Evolutionary conservation across 2,888 invertebrate species (phyloP), one percentile per base, ranked within the genome.

Genomic region (Idaea biselata): DNA sequence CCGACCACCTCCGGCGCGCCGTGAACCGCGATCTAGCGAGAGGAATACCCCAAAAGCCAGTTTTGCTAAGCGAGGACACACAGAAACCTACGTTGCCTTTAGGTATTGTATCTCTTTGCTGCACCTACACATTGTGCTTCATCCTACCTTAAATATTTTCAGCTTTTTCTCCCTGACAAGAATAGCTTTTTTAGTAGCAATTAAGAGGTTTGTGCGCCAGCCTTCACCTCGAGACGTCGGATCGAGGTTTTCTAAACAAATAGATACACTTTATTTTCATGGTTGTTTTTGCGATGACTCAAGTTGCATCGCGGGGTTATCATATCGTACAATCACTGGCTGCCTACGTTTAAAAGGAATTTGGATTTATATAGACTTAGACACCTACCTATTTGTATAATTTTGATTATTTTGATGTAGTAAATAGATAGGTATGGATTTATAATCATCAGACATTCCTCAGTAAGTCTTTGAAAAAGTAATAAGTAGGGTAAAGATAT

Each of bases 21-120:
- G 25, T 25, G 25, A 25, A 87, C 88, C 87, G 82, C 87, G 82
- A 76, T 81, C 73, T 85, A 86, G 88, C 89, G 91, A 91, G 89
- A 90, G 89, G 89, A 89, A 85, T 84, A 86, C 77, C 84, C 71
- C 73, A 82, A 78, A 83, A 89, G 88, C 89, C 74, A 82, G 89
- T 91, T 91, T 89, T 18, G 56, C 17, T 18, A 16, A 17, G 56
- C 56, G 56, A 56, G 56, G 56, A 56, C 56, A 56, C 3, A 53
- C 55, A 6, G n/a, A 55, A 55, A 25, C 25, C 25, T 44, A 11
- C 44, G 44, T 44, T 8, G 11, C 6, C 44, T 44, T 44, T 44
- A 44, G 44, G 11, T 44, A 44, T 8, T 3, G 5, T 25, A 25
- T 25, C 25, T 25, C 25, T 25, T n/a, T 32, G 1, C 75, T 68